Conservation (phyloP, 1,140 invertebrate species). For the Caenorhabditis inopinata region DNA sequence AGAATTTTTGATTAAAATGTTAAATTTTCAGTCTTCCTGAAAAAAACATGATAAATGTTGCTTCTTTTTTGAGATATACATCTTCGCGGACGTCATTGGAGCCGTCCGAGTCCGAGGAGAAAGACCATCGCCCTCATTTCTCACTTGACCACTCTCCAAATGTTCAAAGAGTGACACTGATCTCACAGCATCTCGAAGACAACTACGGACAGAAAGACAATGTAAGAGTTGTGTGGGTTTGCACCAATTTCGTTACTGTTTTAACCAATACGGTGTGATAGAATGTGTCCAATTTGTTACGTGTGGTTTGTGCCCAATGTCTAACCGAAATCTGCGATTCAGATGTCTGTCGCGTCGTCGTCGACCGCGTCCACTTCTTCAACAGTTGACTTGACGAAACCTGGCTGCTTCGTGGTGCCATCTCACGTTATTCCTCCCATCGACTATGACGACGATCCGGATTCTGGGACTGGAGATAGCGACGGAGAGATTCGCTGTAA, state of each 20-base stretch:
- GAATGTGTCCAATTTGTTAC: conserved; percentile 20
- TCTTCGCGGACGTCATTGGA: conserved; percentile 64
- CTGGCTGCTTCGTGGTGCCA: conserved; percentile 36
- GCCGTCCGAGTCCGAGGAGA: conserved; percentile 63
- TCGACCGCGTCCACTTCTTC: conserved; percentile 46
- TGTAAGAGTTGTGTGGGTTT: neutral
- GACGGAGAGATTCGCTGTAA: conserved; percentile 55
- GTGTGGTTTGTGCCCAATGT: conserved; percentile 7
- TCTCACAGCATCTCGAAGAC: conserved; percentile 45
- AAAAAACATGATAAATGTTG: no score
- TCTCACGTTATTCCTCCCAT: conserved; percentile 55
- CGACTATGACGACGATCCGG: conserved; percentile 61
- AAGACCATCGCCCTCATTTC: conserved; percentile 28
- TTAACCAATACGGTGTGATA: neutral
- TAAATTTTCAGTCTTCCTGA: no score
- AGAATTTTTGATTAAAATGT: no score
- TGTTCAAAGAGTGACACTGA: conserved; percentile 40
- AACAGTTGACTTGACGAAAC: conserved; percentile 13
- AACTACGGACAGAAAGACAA: conserved; percentile 38
- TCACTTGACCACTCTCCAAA: conserved; percentile 37
- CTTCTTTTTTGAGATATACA: conserved; percentile 57
- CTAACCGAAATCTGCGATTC: conserved; percentile 31
- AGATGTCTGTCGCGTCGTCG: conserved; percentile 58
- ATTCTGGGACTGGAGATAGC: conserved; percentile 58
- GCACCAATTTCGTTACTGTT: conserved; percentile 23